phyloP scores from a whole-genome alignment of 1,140 invertebrate genomes.

The Oscheius sp. region DNA sequence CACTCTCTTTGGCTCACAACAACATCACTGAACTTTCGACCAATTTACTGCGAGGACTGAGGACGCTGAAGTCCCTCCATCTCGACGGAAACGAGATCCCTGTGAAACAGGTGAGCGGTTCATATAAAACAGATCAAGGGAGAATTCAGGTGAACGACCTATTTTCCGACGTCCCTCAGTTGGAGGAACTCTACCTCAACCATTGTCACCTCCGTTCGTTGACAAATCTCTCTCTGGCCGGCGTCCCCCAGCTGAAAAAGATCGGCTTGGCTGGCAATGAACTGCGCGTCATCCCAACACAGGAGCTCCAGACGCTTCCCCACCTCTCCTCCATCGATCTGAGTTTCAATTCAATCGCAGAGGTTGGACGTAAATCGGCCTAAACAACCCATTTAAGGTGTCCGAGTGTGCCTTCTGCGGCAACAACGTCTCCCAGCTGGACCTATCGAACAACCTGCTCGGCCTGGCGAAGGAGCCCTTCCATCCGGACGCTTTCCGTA shows the following conservation, averaged over 20 bases:
- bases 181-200: slow-evolving; percentile 47
- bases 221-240: slow-evolving; percentile 31
- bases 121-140: background rate
- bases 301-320: slow-evolving; percentile 38
- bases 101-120: slow-evolving; percentile 24
- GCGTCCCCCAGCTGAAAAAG: slow-evolving; percentile 36
- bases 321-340: slow-evolving; percentile 46
- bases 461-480: slow-evolving; percentile 42
- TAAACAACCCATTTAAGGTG: background rate
- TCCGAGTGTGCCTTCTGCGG: slow-evolving; percentile 23
- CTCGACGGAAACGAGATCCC: slow-evolving; percentile 51
- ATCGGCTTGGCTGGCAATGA: slow-evolving; percentile 53
- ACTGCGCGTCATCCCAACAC: slow-evolving; percentile 44
- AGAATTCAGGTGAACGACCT: slow-evolving; percentile 45
- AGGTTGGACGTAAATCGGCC: background rate
- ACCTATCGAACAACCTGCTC: slow-evolving; percentile 38
- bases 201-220: slow-evolving; percentile 45
- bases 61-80: slow-evolving; percentile 40
- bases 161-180: slow-evolving; percentile 44
- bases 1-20: slow-evolving; percentile 48
- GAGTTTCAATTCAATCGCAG: slow-evolving; percentile 34
- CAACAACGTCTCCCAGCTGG: slow-evolving; percentile 26
- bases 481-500: slow-evolving; percentile 48
- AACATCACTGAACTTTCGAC: slow-evolving; percentile 42
- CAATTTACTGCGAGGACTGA: slow-evolving; percentile 50